Base-by-base conservation (phyloP, 2,888 invertebrate species). In the Andrena trimmerana region DNA sequence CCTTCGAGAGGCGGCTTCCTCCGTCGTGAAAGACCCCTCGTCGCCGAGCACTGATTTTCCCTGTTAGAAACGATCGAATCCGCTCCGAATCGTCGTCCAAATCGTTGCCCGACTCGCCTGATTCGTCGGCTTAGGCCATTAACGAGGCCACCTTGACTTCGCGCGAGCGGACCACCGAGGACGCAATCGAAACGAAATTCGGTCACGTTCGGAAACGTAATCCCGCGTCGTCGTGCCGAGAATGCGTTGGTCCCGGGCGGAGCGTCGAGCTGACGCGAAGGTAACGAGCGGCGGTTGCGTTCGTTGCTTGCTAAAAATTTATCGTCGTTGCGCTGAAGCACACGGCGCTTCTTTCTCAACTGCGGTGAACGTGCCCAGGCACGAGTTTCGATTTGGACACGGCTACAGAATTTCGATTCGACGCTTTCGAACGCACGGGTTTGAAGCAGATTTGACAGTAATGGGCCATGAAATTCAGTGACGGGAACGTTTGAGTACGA, bases 151-250 rank as follows among this genome's bases (percentile, higher is more conserved):
- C 27, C 29, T 13, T 8, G 27, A 42, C 29, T 66, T 31, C 29
- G 29, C 48, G 24, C 27, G 8, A 29, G 27, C 27, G 10, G 24
- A 8, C 52, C 33, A 16, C 24, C 54, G 3, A 4, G 65, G 50
- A 52, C 52, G 72, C 52, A 52, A 52, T 69, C 57, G 69, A 67
- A 20, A 67, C 52, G 50, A 69, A 69, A 69, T 57, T 69, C 57
- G 57, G 36, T 69, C 69, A 57, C 69, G 69, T 57, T 69, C 36
- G 57, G 13, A 57, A 57, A 69, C 69, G 69, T n/a, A 57, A 57
- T 57, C 27, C 69, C 20, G 27, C 48, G 20, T 33, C 13, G 36
- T 27, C 54, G 68, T 68, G 52, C 33, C 57, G 4, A 5, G 67
- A 68, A 54, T 68, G 31, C 31, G n/a, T 63, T 6, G 59, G 63